Percentiles rank a stretch among this genome's conserved stretches.
Evolutionary conservation across 2,797 vertebrate genomes (phyloP).

Genomic region (Spizella passerina): DNA sequence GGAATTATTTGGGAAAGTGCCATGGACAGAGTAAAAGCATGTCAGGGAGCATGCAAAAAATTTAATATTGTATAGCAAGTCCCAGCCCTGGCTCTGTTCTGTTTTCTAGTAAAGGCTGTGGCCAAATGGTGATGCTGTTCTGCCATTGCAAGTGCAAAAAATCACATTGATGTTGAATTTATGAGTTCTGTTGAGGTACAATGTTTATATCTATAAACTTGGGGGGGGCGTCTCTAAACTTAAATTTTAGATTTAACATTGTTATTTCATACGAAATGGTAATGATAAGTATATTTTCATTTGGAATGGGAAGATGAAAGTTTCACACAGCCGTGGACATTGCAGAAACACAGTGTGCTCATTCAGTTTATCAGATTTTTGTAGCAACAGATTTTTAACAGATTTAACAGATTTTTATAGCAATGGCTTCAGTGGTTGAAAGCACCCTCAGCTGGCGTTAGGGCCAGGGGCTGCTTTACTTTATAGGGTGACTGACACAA

Average conservation of each 20-base stretch:
- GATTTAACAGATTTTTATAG: not conserved
- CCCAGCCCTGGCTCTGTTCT: not conserved
- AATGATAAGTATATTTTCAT: not conserved
- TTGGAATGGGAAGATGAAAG: not conserved
- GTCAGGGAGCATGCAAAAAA: not conserved
- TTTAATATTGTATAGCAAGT: not conserved
- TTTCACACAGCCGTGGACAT: not conserved
- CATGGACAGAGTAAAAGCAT: not conserved
- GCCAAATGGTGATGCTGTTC: not conserved
- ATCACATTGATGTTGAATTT: not conserved
- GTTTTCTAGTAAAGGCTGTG: not conserved
- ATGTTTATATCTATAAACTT: not conserved
- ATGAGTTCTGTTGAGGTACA: not conserved
- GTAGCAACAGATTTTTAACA: not conserved
- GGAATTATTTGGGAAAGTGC: not conserved
- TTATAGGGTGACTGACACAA: not conserved
- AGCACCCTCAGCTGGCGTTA: not conserved
- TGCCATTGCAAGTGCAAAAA: not conserved
- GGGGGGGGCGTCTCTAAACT: accelerated
- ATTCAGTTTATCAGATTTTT: not conserved
- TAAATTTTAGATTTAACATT: not conserved
- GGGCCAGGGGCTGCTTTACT: not conserved
- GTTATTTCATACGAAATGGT: not conserved
- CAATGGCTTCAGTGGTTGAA: not conserved
- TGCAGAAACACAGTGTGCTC: not conserved